Percentiles rank a stretch among this genome's conserved stretches.
Evolutionary conservation across 2,797 vertebrate species (phyloP).

Genomic region (Psittacula derbiana): DNA sequence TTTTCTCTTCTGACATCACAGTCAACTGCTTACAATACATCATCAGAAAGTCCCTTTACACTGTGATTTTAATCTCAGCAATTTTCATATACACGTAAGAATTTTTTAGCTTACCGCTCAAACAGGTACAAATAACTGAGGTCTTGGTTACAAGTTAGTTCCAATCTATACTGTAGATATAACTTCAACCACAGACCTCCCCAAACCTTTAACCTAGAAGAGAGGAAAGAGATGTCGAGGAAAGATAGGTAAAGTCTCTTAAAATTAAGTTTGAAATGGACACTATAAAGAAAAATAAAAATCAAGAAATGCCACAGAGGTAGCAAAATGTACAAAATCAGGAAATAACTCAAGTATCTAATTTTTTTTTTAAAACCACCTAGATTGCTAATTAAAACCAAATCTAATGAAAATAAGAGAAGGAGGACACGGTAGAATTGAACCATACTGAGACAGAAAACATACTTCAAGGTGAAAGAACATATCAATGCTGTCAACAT

Average conservation of each 20-base stretch:
- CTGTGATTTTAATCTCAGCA: conserved; percentile 1
- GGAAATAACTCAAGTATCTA: background rate
- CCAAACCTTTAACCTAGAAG: conserved; percentile 66
- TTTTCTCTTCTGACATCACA: background rate
- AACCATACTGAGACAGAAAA: background rate
- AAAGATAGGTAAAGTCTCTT: conserved; percentile 46
- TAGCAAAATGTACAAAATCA: background rate
- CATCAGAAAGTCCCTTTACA: background rate
- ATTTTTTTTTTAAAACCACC: background rate
- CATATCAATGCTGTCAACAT: background rate
- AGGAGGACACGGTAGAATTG: background rate
- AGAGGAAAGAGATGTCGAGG: conserved; percentile 60
- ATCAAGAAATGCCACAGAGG: background rate
- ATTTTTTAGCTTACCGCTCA: conserved; percentile 51
- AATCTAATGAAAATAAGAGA: background rate
- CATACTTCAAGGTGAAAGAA: background rate
- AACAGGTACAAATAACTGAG: conserved; percentile 52
- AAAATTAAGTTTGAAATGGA: conserved; percentile 30
- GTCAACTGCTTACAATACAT: background rate
- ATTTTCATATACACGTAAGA: conserved; percentile 23
- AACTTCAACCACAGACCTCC: conserved; percentile 68
- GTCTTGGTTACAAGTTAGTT: conserved; percentile 66
- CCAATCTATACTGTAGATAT: conserved; percentile 49
- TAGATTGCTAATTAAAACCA: background rate
- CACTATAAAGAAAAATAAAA: background rate